Evolutionary conservation across 2,113 vertebrate species (phyloP), one percentile per base, ranked within the genome.

Genomic region (Brachypteracias leptosomus): DNA sequence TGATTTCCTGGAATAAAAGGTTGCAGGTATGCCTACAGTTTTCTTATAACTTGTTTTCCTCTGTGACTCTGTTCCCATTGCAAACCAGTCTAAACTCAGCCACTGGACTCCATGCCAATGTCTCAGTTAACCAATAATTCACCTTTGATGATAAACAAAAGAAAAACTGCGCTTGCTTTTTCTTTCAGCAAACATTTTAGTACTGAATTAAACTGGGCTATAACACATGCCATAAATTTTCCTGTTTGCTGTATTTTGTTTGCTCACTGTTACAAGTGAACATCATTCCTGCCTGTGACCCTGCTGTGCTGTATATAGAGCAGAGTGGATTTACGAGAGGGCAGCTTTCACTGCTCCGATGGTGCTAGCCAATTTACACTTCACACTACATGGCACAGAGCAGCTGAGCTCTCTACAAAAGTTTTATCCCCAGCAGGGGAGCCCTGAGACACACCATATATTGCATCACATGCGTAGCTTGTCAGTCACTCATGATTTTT

Each of bases 281-380:
- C 58, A 33, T 46, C 0, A 0, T 35, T 79, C 13, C 6, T 59
- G 35, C 36, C 25, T 36, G n/a, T 1, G 4, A 20, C 17, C 40
- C 65, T 55, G 28, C 40, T 46, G 77, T 66, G 31, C 25, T 20
- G 4, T 21, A 5, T 42, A 18, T 42, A 70, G 54, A 20, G 28
- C 29, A 57, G 24, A 51, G 42, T 10, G 44, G 47, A 29, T 63
- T 71, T 78, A 35, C 38, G 63, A 51, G 25, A 17, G 33, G 7
- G 67, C 70, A 85, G 49, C 15, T 73, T 33, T 28, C 49, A 2
- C 16, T 57, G 74, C 49, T 75, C 9, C 1, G 0, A 16, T 22
- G 42, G 17, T 3, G 3, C 28, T 55, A 46, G 52, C 13, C 38
- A 52, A 19, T 42, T 19, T 55, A 11, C 35, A 4, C 14, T 44